A percentile compares a stretch with the other conserved stretches of the same genome.
Evolutionary conservation across 2,113 vertebrate species (phyloP).

Genomic region (Paracanthobrama guichenoti): DNA sequence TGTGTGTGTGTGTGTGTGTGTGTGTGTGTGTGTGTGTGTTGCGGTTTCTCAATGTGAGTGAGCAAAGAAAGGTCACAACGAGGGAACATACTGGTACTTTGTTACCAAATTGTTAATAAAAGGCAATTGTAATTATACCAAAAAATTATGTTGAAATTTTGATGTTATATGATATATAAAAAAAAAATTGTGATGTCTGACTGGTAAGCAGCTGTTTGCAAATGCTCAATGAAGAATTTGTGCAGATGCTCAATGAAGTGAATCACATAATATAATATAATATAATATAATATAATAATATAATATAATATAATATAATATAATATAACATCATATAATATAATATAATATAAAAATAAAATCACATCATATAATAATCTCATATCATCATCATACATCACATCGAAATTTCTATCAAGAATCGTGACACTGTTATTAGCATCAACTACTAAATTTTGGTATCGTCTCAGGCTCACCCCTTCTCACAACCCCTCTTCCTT

Average conservation of each 20-base stretch:
- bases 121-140: background rate
- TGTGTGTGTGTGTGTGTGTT: background rate
- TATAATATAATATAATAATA: too few relatives aligned
- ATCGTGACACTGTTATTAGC: background rate
- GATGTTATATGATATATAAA: too few relatives aligned
- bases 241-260: constrained; percentile 7
- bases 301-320: too few relatives aligned
- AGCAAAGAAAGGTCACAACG: background rate
- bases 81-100: background rate
- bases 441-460: background rate
- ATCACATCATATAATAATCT: too few relatives aligned
- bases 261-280: too few relatives aligned
- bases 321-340: too few relatives aligned
- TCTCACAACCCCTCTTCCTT: background rate
- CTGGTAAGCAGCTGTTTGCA: too few relatives aligned
- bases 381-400: too few relatives aligned
- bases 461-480: background rate
- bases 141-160: background rate
- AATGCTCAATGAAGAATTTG: background rate
- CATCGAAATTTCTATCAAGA: background rate
- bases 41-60: background rate
- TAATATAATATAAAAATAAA: too few relatives aligned
- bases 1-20: too few relatives aligned
- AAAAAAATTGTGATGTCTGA: too few relatives aligned
- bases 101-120: background rate